Evolutionary conservation across 2,113 vertebrate genomes (phyloP).

Genomic region (Podarcis muralis): DNA sequence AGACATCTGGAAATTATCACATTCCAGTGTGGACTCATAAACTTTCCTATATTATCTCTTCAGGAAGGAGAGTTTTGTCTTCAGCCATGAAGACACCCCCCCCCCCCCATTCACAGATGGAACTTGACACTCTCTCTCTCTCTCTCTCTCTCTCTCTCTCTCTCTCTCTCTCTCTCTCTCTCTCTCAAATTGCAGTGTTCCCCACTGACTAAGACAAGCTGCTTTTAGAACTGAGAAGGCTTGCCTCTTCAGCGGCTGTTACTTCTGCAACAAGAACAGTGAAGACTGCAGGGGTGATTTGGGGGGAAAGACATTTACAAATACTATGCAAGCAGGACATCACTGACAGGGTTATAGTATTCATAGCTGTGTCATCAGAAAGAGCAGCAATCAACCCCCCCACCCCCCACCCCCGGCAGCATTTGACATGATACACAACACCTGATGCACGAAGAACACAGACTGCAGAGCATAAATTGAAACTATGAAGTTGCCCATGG

Average conservation of each 20-base stretch:
- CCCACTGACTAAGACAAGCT: not conserved
- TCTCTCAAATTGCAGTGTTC: not conserved
- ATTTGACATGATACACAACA: not conserved
- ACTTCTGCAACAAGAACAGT: not conserved
- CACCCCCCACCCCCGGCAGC: not conserved
- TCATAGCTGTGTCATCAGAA: not conserved
- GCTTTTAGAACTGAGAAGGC: not conserved
- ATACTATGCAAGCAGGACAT: not conserved
- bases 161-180: no score
- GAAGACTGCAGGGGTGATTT: not conserved
- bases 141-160: no score
- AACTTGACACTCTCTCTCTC: not conserved
- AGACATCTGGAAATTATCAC: conserved; percentile 39
- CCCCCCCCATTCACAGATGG: not conserved
- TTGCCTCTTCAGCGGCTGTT: not conserved
- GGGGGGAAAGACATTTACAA: not conserved
- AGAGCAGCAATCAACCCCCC: not conserved
- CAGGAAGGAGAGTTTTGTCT: conserved; percentile 7
- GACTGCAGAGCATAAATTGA: not conserved
- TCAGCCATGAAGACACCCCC: not conserved
- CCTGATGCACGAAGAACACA: not conserved
- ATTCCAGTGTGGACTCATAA: conserved; percentile 33
- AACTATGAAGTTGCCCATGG: no score
- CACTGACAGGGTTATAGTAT: not conserved
- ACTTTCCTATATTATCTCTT: conserved; percentile 6